Base-by-base conservation (phyloP, 2,888 invertebrate species). In the Drosophila setosimentum region DNA sequence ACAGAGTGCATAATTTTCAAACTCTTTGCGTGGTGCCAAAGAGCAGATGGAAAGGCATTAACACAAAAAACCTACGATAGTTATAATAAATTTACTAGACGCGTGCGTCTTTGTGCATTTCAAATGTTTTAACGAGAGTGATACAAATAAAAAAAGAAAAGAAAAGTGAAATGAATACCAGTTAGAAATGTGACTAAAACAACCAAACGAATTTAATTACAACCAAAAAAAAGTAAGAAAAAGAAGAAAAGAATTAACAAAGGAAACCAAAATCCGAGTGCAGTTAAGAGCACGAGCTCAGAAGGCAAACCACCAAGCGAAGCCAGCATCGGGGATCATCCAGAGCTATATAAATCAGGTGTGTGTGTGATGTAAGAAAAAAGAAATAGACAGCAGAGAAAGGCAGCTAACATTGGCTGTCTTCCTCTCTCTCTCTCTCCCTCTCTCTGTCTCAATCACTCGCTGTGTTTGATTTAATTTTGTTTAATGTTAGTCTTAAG, bases 111-210 rank as follows among this genome's bases (percentile, higher is more conserved):
- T 70, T 72, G 72, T 80, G 74, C 49, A 72, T 49, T 77, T 71
- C 61, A 35, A 70, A 69, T 65, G 60, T 63, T 65, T 70, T 57
- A 68, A 76, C 59, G 62, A 63, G 71, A 68, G 76, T 75, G 63
- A 49, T 59, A 54, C 18, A 27, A 5, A 45, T 8, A 21, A 54
- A 67, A 59, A 66, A 21, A 24, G 18, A 21, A 35, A 6, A 58
- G 64, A 59, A 69, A 72, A 72, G 79, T 74, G 82, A 54, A 66
- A 78, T 73, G 62, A 78, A 78, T 73, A 79, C 68, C 71, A 76
- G 73, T 85, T 88, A 80, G 84, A 84, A 88, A 84, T 84, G 84
- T 84, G 84, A 84, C 88, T 83, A 76, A 83, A 74, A 65, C 72
- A 78, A 74, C 62, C 45, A 45, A 65, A 75, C 54, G 66, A 84